phyloP scores from a whole-genome alignment of 1,140 invertebrate species.

The Campoletis sonorensis region DNA sequence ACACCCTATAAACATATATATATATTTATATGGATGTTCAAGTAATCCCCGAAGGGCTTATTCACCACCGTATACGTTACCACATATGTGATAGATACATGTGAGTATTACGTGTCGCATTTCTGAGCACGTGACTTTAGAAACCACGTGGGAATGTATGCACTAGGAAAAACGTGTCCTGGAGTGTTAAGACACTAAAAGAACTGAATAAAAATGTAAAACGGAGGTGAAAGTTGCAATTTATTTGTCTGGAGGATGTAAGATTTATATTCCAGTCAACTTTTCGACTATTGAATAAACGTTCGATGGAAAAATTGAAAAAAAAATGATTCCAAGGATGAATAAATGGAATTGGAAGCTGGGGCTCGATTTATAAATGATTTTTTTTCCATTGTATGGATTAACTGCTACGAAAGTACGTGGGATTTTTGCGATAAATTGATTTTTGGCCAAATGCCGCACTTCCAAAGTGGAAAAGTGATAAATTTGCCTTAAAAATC shows the following conservation, averaged over 20 bases:
- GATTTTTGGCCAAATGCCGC: no score
- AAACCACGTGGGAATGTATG: slow-evolving; percentile 18
- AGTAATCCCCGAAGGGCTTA: slow-evolving; percentile 10
- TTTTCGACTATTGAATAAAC: not conserved
- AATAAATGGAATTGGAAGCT: no score
- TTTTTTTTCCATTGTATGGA: no score
- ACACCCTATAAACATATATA: not conserved
- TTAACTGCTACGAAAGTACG: no score
- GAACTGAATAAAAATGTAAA: not conserved
- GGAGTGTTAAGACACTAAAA: not conserved
- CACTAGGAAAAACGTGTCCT: slow-evolving; percentile 2
- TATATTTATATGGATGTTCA: not conserved
- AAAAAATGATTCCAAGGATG: no score
- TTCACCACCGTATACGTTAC: not conserved
- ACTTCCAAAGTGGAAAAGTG: no score
- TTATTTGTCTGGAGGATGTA: not conserved
- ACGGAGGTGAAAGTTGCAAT: not conserved
- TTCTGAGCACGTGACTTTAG: not conserved
- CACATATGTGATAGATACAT: not conserved
- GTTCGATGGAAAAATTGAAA: not conserved
- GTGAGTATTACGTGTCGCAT: slow-evolving; percentile 15
- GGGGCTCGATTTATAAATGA: no score
- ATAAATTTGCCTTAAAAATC: no score
- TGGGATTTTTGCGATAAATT: no score
- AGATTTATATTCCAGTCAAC: not conserved